A percentile compares a stretch with the other conserved stretches of the same genome.
Evolutionary conservation across 2,888 invertebrate species (phyloP).

Genomic region (Dicranocentrus wangi): DNA sequence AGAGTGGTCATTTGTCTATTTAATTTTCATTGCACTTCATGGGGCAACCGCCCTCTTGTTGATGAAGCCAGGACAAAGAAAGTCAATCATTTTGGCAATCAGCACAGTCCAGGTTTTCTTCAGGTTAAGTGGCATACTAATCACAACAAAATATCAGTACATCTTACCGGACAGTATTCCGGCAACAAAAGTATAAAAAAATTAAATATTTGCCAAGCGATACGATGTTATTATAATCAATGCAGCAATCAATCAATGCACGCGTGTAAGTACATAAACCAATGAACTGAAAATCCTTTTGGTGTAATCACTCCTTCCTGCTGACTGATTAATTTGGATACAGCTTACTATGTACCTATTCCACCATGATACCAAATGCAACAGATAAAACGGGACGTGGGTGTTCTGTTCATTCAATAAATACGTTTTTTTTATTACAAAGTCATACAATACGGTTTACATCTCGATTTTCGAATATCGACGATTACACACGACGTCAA

Average conservation of each 20-base stretch:
- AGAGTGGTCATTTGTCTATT: constrained; percentile 68
- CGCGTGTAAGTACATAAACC: too few species aligned
- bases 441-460: constrained; percentile 16
- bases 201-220: too few species aligned
- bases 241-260: too few species aligned
- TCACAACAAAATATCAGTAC: constrained; percentile 58
- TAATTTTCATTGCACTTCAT: constrained; percentile 64
- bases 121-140: constrained; percentile 58
- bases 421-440: constrained; percentile 20
- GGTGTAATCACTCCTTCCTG: too few species aligned
- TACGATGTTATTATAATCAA: too few species aligned
- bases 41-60: constrained; percentile 59
- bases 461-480: constrained; percentile 17
- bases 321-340: too few species aligned
- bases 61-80: constrained; percentile 62
- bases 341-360: too few species aligned
- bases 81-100: constrained; percentile 50
- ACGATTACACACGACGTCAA: too few species aligned
- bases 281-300: too few species aligned
- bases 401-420: constrained; percentile 9
- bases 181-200: constrained; percentile 29
- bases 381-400: neutral
- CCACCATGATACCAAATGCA: neutral
- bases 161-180: constrained; percentile 18
- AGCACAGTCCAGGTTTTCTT: constrained; percentile 54